Percentiles rank a stretch among this genome's conserved stretches.
phyloP scores from a whole-genome alignment of 2,113 vertebrate genomes.

The Rhinopomastus cyanomelas region DNA sequence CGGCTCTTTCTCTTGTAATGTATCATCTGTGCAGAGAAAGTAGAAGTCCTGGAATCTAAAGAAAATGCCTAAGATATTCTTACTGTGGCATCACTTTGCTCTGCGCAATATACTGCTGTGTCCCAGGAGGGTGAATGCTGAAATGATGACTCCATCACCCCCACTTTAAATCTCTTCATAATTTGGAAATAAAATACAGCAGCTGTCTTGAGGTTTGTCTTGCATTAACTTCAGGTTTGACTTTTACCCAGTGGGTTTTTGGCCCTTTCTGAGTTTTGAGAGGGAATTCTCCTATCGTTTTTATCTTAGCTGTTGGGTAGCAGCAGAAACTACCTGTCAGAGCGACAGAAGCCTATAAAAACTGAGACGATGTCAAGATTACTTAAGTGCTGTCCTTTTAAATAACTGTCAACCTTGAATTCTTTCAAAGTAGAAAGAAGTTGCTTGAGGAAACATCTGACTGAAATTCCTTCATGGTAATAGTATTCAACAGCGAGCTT shows the following conservation, averaged over 20 bases:
- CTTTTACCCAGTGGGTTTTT: constrained; percentile 10
- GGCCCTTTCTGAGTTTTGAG: neutral
- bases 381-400: constrained; percentile 47
- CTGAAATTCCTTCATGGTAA: constrained; percentile 7
- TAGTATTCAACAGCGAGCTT: neutral
- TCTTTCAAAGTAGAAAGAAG: constrained; percentile 23
- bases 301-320: constrained; percentile 6
- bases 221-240: neutral
- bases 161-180: neutral
- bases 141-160: neutral
- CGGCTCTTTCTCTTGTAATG: neutral
- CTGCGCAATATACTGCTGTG: neutral
- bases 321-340: constrained; percentile 51
- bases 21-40: neutral
- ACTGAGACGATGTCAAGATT: constrained; percentile 48
- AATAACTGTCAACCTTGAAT: constrained; percentile 45
- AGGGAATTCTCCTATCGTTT: constrained; percentile 1
- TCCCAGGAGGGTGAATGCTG: neutral
- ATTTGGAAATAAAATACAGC: neutral
- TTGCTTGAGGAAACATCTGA: constrained; percentile 43
- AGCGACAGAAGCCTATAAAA: constrained; percentile 30
- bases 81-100: neutral
- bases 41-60: neutral
- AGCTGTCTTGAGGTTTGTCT: neutral
- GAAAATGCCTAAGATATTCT: fast-evolving